phyloP scores from a whole-genome alignment of 2,113 vertebrate species.

The Scophthalmus maximus region DNA sequence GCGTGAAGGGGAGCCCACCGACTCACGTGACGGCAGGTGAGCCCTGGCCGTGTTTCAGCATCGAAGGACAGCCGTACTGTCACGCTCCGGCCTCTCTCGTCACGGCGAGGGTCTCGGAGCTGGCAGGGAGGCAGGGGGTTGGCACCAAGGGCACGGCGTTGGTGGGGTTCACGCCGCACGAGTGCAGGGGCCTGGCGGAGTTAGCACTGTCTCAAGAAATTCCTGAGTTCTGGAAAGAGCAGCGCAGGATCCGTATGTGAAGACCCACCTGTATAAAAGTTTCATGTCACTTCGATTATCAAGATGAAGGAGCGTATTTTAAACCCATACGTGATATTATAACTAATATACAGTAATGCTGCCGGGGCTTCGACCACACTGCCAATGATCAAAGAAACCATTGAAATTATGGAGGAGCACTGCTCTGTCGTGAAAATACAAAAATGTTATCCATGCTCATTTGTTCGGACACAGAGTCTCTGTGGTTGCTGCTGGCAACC shows the following conservation, averaged over 20 bases:
- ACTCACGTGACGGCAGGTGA: conserved; percentile 17
- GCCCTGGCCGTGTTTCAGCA: conserved; percentile 61
- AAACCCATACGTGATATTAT: neutral
- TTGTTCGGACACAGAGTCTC: no score
- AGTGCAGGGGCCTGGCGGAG: conserved; percentile 79
- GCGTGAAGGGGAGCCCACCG: conserved; percentile 49
- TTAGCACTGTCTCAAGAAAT: conserved; percentile 72
- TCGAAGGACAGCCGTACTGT: conserved; percentile 70
- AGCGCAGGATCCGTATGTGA: conserved; percentile 75
- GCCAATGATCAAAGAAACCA: no score
- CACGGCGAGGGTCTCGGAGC: conserved; percentile 72
- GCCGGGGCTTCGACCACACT: no score
- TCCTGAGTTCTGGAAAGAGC: conserved; percentile 82
- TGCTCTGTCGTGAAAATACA: no score
- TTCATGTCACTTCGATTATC: neutral
- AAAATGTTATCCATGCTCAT: no score
- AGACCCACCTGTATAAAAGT: neutral
- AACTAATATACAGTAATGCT: no score
- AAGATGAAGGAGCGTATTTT: neutral
- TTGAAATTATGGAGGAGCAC: no score
- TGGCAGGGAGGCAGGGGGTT: conserved; percentile 68
- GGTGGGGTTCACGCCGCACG: conserved; percentile 79
- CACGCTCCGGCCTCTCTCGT: conserved; percentile 75
- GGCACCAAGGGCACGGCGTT: conserved; percentile 68
- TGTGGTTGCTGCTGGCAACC: neutral